Evolutionary conservation across 2,888 invertebrate species (phyloP).

Genomic region (Baccha elongata): DNA sequence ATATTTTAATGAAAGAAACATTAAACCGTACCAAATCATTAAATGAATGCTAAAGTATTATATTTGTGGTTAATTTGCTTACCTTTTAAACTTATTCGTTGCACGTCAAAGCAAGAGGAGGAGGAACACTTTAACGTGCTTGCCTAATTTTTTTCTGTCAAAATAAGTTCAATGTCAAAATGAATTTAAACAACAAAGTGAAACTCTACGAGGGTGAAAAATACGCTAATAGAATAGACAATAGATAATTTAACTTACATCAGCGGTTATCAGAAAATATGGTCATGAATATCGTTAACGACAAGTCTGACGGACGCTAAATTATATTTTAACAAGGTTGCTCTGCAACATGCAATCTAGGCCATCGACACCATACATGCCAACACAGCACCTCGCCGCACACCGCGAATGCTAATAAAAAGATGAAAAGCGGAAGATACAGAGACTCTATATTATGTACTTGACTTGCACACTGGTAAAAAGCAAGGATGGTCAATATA

Average conservation of each 20-base stretch:
- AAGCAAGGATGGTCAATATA: slow-evolving; percentile 60
- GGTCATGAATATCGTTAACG: slow-evolving; percentile 19
- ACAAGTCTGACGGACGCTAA: not conserved
- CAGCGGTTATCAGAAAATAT: not conserved
- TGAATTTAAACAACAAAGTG: not conserved
- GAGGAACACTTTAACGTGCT: slow-evolving; percentile 1
- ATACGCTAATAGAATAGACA: not conserved
- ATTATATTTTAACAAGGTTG: slow-evolving; percentile 29
- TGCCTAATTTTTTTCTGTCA: slow-evolving; percentile 27
- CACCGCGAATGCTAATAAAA: not conserved
- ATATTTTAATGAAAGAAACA: slow-evolving; percentile 47
- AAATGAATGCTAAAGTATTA: slow-evolving; percentile 27
- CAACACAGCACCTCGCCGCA: not conserved
- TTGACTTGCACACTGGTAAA: slow-evolving; percentile 43
- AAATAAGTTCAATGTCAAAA: slow-evolving; percentile 67
- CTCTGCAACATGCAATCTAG: slow-evolving; percentile 32
- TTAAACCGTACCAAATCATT: slow-evolving; percentile 43
- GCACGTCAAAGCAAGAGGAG: not conserved
- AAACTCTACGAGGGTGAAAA: not conserved
- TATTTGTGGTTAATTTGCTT: slow-evolving; percentile 52
- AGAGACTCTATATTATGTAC: not conserved
- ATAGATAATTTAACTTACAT: slow-evolving; percentile 1
- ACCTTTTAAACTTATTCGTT: not conserved
- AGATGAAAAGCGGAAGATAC: no score
- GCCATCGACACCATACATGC: slow-evolving; percentile 24